A percentile compares a stretch with the other conserved stretches of the same genome.
phyloP scores from a whole-genome alignment of 2,113 vertebrate species.

The Tamias sibiricus region DNA sequence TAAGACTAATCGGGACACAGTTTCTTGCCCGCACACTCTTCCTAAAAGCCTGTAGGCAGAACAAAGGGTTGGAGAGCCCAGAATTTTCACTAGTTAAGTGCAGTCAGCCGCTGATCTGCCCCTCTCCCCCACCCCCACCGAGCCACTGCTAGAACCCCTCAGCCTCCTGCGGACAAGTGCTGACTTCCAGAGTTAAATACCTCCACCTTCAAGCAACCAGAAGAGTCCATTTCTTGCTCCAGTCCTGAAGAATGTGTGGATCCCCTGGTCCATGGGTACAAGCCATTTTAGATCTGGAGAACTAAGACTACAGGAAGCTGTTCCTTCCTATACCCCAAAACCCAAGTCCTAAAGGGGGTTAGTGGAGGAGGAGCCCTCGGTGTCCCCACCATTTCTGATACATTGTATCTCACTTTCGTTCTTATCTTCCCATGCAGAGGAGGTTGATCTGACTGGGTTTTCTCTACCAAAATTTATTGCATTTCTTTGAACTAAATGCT shows the following conservation, averaged over 20 bases:
- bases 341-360: neutral
- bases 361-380: neutral
- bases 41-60: neutral
- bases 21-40: neutral
- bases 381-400: neutral
- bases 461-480: neutral
- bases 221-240: neutral
- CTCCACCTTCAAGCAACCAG: neutral
- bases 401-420: neutral
- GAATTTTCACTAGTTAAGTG: neutral
- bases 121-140: neutral
- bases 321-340: neutral
- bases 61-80: neutral
- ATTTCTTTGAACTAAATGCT: slow-evolving; percentile 45
- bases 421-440: neutral
- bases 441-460: neutral
- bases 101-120: neutral
- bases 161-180: neutral
- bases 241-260: neutral
- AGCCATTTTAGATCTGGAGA: neutral
- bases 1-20: slow-evolving; percentile 47
- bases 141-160: neutral
- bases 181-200: neutral
- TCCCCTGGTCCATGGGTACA: neutral
- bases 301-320: neutral